These are phyloP conservation scores for Drosophila sordidula DNA, from an alignment of 2,888 invertebrate species.

Conservation along the genomic window DNA sequence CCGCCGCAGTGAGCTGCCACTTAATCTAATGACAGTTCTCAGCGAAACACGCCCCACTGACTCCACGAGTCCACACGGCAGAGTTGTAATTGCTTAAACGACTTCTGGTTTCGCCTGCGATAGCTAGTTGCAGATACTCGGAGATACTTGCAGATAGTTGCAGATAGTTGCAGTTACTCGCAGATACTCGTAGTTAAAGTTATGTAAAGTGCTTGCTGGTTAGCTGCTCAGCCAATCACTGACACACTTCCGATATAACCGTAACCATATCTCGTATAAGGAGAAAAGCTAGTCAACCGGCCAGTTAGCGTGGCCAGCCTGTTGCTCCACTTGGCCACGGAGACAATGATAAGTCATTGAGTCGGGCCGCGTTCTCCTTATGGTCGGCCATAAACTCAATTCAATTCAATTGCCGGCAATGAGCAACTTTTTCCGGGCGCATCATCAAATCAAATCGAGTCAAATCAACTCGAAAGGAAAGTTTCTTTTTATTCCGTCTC, in stretches of 20 bases:
- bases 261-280: conserved; percentile 53
- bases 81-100: conserved; percentile 72
- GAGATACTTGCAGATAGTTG: conserved; percentile 24
- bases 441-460: conserved; percentile 64
- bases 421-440: conserved; percentile 64
- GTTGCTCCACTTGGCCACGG: conserved; percentile 65
- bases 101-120: conserved; percentile 72
- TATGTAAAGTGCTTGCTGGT: conserved; percentile 64
- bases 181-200: conserved; percentile 43
- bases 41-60: conserved; percentile 52
- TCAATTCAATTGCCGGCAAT: conserved; percentile 59
- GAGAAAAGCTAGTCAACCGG: conserved; percentile 55
- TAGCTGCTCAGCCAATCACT: conserved; percentile 41
- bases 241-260: conserved; percentile 76
- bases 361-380: conserved; percentile 35
- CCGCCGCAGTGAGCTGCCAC: conserved; percentile 59
- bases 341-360: conserved; percentile 73
- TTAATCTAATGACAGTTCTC: conserved; percentile 80
- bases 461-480: conserved; percentile 62
- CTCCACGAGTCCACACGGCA: conserved; percentile 21
- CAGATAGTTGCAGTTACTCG: conserved; percentile 14
- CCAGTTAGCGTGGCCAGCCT: conserved; percentile 6
- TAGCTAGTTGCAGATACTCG: conserved; percentile 45
- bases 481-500: conserved; percentile 38
- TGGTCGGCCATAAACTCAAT: conserved; percentile 61